phyloP scores from a whole-genome alignment of 2,113 vertebrate species.

The Patagioenas fasciata region DNA sequence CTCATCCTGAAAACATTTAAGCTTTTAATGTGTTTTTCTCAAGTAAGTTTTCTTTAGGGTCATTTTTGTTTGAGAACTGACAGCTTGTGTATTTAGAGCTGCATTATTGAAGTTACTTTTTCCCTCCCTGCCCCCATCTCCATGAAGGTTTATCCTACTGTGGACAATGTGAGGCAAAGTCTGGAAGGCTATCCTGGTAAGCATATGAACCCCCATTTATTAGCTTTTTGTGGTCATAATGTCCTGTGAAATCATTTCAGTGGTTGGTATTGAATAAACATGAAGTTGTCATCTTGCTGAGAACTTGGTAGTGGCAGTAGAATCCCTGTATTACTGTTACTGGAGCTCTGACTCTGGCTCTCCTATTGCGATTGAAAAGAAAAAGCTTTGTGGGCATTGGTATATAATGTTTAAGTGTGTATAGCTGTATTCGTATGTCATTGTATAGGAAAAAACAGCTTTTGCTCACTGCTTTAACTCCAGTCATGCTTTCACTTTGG shows the following conservation, averaged over 20 bases:
- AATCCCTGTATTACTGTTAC: background rate
- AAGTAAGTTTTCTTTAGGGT: background rate
- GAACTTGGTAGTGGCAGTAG: background rate
- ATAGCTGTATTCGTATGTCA: background rate
- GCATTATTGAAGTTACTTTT: background rate
- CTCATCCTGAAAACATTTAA: background rate
- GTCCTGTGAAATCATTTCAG: background rate
- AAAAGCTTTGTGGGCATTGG: background rate
- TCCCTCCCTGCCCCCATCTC: background rate
- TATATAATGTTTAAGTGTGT: background rate
- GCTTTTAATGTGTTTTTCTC: background rate
- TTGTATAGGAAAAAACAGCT: background rate
- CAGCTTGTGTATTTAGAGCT: background rate
- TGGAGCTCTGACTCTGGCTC: background rate
- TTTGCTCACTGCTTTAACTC: background rate
- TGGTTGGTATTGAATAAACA: background rate
- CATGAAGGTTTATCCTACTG: slow-evolving; percentile 90
- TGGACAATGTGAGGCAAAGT: slow-evolving; percentile 93
- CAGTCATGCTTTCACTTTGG: background rate
- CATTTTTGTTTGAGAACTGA: background rate
- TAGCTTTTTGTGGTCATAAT: background rate
- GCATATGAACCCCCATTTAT: background rate
- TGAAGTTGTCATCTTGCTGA: background rate
- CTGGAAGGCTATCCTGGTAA: slow-evolving; percentile 97
- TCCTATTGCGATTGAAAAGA: background rate